Percentiles rank a stretch among this genome's conserved stretches.
Evolutionary conservation across 2,888 invertebrate species (phyloP).

Genomic region (Pimpla rufipes): DNA sequence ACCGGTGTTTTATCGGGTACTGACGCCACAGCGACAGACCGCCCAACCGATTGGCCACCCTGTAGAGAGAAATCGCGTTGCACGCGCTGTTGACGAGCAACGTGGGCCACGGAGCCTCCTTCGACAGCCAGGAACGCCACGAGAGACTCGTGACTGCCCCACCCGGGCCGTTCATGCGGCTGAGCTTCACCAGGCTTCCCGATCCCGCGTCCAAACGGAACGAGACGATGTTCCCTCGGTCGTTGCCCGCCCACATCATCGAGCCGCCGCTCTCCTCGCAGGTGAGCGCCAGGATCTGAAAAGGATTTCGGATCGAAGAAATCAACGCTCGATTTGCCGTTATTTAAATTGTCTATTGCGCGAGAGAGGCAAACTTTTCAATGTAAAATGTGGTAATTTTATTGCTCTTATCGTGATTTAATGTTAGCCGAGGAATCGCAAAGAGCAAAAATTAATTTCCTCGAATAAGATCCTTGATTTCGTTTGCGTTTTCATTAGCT

Average conservation of each 20-base stretch:
- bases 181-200: constrained; percentile 89
- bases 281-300: constrained; percentile 88
- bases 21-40: constrained; percentile 86
- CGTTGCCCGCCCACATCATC: constrained; percentile 93
- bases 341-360: constrained; percentile 18
- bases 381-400: no score
- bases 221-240: constrained; percentile 90
- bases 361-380: background rate
- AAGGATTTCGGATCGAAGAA: no score
- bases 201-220: constrained; percentile 90
- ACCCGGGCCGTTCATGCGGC: constrained; percentile 88
- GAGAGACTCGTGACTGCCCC: constrained; percentile 91
- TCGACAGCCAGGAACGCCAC: constrained; percentile 93
- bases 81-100: constrained; percentile 92
- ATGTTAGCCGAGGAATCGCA: no score
- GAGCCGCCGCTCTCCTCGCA: constrained; percentile 90
- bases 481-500: no score
- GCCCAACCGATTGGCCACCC: constrained; percentile 87
- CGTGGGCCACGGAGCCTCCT: constrained; percentile 91
- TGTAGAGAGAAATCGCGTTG: constrained; percentile 91
- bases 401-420: no score
- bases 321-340: no score
- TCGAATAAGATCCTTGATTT: no score
- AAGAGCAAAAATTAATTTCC: no score
- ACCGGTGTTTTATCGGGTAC: constrained; percentile 87